Evolutionary conservation across 2,888 invertebrate species (phyloP), one percentile per base, ranked within the genome.

Genomic region (Zygaena filipendulae): DNA sequence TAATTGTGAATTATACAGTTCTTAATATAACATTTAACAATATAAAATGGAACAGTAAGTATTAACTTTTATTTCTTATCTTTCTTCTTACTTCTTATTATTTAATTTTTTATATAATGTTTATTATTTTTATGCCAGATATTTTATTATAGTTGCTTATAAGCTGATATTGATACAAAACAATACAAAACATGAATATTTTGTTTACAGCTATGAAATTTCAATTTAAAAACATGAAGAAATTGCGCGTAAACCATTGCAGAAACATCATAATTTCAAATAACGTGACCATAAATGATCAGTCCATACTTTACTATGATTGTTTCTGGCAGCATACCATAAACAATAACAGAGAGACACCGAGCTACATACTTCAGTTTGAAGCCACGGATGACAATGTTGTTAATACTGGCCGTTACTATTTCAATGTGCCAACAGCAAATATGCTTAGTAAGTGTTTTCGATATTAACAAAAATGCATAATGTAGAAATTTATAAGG

Each of bases 1-100:
- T 35, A 0, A n/a, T n/a, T n/a, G 24, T 59, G 16, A 70, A 72
- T 33, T 60, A 59, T 22, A 71, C 77, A 1, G 67, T 75, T 2
- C 47, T 79, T 2, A 79, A 79, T 40, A 77, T 79, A 11, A 69
- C 71, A 7, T 79, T 79, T 33, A 69, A 58, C 25, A 75, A 75
- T 49, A 79, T 79, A 32, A 74, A 72, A 36, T 79, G 79, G 79
- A 74, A 68, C 44, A 70, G 79, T 77, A 52, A 71, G 75, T 63
- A 20, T 11, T 7, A 30, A 19, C 3, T 21, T 14, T 9, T 8
- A 23, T 14, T 28, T 3, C 3, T n/a, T n/a, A n/a, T n/a, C n/a
- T n/a, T n/a, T n/a, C n/a, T n/a, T n/a, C n/a, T n/a, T n/a, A n/a
- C n/a, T n/a, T n/a, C n/a, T n/a, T n/a, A n/a, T n/a, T n/a, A n/a